Base-by-base conservation (phyloP, 2,888 invertebrate genomes). In the Epicampocera succincta region DNA sequence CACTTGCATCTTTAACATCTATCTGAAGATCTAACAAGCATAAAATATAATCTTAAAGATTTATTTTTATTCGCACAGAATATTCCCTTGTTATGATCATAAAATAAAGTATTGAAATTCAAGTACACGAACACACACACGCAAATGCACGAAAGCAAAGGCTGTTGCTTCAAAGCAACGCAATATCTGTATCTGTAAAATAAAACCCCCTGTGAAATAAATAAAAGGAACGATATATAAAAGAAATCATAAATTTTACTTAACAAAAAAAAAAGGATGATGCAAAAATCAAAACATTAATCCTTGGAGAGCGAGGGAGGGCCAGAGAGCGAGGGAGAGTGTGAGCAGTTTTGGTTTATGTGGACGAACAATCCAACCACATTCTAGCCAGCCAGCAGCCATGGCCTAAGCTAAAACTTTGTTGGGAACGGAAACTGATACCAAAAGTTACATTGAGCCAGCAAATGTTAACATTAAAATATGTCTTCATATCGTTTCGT, bases 181-280 rank as follows among this genome's bases (percentile, higher is more conserved):
- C 42, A 42, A 68, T 54, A 68, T 29, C 40, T 12, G 9, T 73
- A 63, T 56, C 54, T 44, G 68, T 69, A 72, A 72, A 58, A 65
- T 69, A 52, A 82, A 74, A 65, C 73, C 58, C 50, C 68, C 60
- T 69, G 73, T 77, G 73, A 54, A 77, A 77, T 73, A 44, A 54
- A 68, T 66, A 78, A 60, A 73, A 72, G 68, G n/a, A n/a, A n/a
- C n/a, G n/a, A n/a, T 65, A 66, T 50, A 66, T 68, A 60, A 74
- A 74, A 82, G 77, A 73, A 78, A 78, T 82, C 81, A 82, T 78
- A 82, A 82, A 82, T 82, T 77, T 77, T 65, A 52, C 44, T 56
- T 21, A n/a, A 56, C 38, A 25, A 44, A 33, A 40, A 33, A 40
- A n/a, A 61, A 15, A 46, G 15, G 38, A 38, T 60, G 56, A 77